These are phyloP conservation scores for Micrasema longulum DNA, from an alignment of 1,140 invertebrate species.

Conservation along the genomic window DNA sequence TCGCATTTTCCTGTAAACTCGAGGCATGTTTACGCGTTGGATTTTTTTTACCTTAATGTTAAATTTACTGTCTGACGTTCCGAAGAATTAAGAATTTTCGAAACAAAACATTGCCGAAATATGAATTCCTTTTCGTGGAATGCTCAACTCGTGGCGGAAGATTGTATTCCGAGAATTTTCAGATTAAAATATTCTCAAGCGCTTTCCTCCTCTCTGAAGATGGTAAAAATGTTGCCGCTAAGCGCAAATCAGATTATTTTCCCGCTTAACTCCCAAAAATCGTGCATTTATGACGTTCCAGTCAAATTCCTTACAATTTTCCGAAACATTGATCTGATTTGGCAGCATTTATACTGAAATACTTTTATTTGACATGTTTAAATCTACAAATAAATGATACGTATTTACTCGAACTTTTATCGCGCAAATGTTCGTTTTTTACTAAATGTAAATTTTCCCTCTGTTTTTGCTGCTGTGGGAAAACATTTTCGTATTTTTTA, in stretches of 20 bases:
- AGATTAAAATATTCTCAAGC: constrained; percentile 30
- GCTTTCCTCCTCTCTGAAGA: background rate
- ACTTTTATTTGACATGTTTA: constrained; percentile 39
- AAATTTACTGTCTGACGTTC: no score
- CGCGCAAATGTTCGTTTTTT: constrained; percentile 13
- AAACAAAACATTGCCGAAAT: no score
- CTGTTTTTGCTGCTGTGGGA: constrained; percentile 15
- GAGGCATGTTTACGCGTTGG: no score
- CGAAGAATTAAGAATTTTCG: no score
- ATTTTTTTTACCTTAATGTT: no score
- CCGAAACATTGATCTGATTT: constrained; percentile 32
- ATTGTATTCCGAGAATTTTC: constrained; percentile 5
- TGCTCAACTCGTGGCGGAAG: background rate
- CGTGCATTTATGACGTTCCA: constrained; percentile 24
- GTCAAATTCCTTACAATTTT: constrained; percentile 25
- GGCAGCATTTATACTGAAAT: constrained; percentile 1
- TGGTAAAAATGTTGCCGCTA: constrained; percentile 31
- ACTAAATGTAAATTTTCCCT: constrained; percentile 14
- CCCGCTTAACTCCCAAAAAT: constrained; percentile 22
- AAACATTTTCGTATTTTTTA: constrained; percentile 17
- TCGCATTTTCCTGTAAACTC: background rate
- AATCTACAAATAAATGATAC: constrained; percentile 29
- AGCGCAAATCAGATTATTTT: constrained; percentile 33
- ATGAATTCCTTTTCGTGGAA: no score
- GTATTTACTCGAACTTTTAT: constrained; percentile 21